Evolutionary conservation across 2,797 vertebrate genomes (phyloP).

Genomic region (Leucoraja ocellata): DNA sequence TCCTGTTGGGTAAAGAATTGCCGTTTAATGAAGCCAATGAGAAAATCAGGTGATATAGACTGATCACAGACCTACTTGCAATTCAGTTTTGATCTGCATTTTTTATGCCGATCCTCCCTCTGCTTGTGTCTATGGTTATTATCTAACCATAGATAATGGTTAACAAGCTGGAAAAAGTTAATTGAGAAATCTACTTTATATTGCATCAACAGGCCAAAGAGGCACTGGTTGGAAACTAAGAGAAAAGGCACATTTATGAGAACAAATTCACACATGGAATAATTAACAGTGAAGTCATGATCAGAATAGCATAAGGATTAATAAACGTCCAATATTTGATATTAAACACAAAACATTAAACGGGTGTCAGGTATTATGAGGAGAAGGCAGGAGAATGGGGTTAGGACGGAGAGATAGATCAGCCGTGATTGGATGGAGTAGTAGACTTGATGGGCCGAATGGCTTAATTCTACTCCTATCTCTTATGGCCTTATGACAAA

Average conservation of each 20-base stretch:
- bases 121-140: constrained; percentile 37
- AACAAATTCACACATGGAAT: neutral
- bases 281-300: neutral
- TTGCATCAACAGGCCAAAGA: neutral
- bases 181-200: constrained; percentile 22
- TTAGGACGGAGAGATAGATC: too few species aligned
- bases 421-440: too few species aligned
- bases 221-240: neutral
- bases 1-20: neutral
- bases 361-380: too few species aligned
- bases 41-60: neutral
- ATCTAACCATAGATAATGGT: constrained; percentile 36
- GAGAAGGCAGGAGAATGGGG: too few species aligned
- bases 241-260: neutral
- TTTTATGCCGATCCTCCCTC: neutral
- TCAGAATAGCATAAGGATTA: neutral
- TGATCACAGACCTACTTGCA: neutral
- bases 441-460: too few species aligned
- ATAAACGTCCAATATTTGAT: too few species aligned
- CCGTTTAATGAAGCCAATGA: neutral
- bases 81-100: neutral
- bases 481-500: neutral
- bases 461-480: too few species aligned
- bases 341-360: too few species aligned
- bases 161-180: constrained; percentile 37